Base-by-base conservation (phyloP, 2,888 invertebrate species). In the Drosophila neonasuta region DNA sequence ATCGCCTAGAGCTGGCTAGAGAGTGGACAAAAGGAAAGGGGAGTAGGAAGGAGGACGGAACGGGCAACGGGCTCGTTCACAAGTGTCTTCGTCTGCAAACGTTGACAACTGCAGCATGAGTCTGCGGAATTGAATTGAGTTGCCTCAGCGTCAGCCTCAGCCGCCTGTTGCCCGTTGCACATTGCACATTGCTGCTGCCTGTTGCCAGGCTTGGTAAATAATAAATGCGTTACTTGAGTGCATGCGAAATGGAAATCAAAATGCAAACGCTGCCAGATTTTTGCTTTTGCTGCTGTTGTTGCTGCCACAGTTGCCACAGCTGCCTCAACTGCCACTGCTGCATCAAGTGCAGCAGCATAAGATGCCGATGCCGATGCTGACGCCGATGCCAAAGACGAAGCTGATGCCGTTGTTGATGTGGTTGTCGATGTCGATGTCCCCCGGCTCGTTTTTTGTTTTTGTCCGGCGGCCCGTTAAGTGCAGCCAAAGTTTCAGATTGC, bases 141-240 rank as follows among this genome's bases (percentile, higher is more conserved):
- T 80, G 74, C 78, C 62, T 45, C 39, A 20, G 57, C 55, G 20
- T 20, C 20, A 20, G 20, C 78, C 65, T 45, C 39, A 20, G 57
- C 55, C 42, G 58, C 68, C 71, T 58, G 62, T 44, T 57, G 64
- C 50, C 32, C 11, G 11, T 62, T 36, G 57, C 44, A 30, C 34
- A 30, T 20, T 54, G 52, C 36, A 11, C 20, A 10, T 46, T 30
- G 55, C 11, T 9, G 36, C 36, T n/a, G 62, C 60, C 57, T 54
- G 49, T 54, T 80, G 77, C 66, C 65, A 68, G 62, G 68, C 64
- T 79, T 65, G 68, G 77, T 82, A 82, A 82, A 87, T 82, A 82
- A 87, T 83, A 86, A 87, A 83, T 83, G 87, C 80, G 83, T 82
- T 82, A 77, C 83, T 82, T 64, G 80, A 73, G 87, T 75, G 80